Conservation (phyloP, 2,888 invertebrate species). For the Hydriomena furcata region DNA sequence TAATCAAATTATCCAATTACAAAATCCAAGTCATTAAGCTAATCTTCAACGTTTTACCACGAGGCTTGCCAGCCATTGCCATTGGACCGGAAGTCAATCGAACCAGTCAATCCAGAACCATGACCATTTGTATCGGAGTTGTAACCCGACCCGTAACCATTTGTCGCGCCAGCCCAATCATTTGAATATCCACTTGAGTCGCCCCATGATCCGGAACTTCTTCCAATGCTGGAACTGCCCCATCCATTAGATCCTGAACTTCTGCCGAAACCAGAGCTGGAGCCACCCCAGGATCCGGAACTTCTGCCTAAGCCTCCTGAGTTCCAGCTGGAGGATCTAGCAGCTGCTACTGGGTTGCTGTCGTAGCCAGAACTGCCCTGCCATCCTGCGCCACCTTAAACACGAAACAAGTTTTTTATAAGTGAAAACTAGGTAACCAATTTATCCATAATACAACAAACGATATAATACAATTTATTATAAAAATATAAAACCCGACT, state of each 20-base stretch:
- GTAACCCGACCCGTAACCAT: not conserved
- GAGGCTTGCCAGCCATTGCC: conserved; percentile 22
- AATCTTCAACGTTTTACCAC: conserved; percentile 10
- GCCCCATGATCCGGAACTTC: conserved; percentile 8
- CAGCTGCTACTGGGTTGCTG: conserved; percentile 20
- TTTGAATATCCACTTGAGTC: conserved; percentile 5
- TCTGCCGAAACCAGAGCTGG: conserved; percentile 5
- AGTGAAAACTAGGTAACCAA: no score
- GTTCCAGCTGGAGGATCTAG: conserved; percentile 30
- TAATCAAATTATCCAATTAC: conserved; percentile 2
- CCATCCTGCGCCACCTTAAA: conserved; percentile 32
- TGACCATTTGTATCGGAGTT: not conserved
- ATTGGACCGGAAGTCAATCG: conserved; percentile 18
- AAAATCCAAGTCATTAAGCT: not conserved
- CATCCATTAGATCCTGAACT: not conserved
- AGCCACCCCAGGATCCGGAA: conserved; percentile 21
- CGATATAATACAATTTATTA: no score
- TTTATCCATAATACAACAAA: no score
- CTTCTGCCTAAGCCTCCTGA: conserved; percentile 20
- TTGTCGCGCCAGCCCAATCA: conserved; percentile 5
- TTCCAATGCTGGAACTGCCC: conserved; percentile 2
- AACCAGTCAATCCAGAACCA: conserved; percentile 14
- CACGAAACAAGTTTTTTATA: no score
- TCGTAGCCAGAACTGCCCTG: conserved; percentile 24
- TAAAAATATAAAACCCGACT: no score